These are phyloP conservation scores for Eumerus sabulonum DNA, from an alignment of 2,888 invertebrate species.

Conservation along the genomic window DNA sequence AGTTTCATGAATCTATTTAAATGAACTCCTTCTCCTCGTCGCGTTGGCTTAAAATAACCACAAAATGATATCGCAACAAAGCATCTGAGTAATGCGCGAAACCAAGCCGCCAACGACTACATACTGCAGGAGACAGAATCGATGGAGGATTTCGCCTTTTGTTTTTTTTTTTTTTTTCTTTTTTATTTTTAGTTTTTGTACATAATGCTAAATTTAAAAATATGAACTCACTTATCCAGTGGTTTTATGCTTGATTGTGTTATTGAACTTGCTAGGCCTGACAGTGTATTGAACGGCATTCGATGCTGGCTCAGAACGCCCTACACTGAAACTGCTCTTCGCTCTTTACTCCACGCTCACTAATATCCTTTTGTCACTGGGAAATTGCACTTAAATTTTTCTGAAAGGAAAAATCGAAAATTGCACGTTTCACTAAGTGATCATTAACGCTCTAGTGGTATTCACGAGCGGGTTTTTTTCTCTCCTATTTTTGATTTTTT, in stretches of 20 bases:
- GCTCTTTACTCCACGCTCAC: too few species aligned
- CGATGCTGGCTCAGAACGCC: constrained; percentile 34
- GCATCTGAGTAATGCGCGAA: constrained; percentile 64
- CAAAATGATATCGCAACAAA: constrained; percentile 55
- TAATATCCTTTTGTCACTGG: constrained; percentile 25
- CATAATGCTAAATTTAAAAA: constrained; percentile 44
- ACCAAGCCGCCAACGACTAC: constrained; percentile 32
- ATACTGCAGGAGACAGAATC: constrained; percentile 39
- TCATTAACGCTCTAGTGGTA: background rate
- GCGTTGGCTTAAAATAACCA: constrained; percentile 54
- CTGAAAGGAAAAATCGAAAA: constrained; percentile 2
- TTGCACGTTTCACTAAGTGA: background rate
- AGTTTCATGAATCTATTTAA: constrained; percentile 51
- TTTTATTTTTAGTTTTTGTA: constrained; percentile 21
- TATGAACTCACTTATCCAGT: constrained; percentile 57
- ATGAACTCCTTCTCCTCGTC: constrained; percentile 53
- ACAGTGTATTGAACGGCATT: constrained; percentile 47
- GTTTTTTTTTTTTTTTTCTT: constrained; percentile 23
- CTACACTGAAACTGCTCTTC: background rate
- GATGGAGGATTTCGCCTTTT: background rate
- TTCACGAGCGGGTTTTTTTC: constrained; percentile 29
- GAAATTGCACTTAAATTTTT: constrained; percentile 13
- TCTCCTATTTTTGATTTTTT: too few species aligned
- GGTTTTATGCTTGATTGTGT: constrained; percentile 38
- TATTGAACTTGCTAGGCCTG: constrained; percentile 44